These are phyloP conservation scores for Pristionchus japonicus DNA, from an alignment of 2,888 invertebrate genomes.

Conservation along the genomic window DNA sequence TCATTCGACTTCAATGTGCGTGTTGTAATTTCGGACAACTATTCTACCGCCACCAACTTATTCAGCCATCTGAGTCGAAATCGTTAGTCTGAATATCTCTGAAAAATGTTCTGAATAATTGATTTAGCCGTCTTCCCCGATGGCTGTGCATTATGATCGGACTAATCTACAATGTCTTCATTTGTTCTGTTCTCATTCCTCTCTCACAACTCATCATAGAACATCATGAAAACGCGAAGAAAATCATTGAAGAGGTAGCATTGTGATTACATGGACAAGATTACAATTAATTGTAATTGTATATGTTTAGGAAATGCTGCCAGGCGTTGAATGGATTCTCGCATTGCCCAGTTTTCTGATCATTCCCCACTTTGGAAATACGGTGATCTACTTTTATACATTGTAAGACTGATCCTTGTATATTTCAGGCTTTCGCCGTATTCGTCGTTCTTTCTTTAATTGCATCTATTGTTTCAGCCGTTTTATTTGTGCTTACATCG, in stretches of 20 bases:
- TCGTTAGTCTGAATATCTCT: background rate
- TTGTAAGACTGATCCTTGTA: background rate
- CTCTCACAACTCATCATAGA: background rate
- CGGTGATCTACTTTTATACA: background rate
- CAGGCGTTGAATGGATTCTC: background rate
- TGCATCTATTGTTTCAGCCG: background rate
- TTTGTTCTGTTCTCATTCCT: background rate
- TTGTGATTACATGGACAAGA: too few relatives aligned
- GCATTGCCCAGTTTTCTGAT: background rate
- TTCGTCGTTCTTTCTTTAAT: conserved; percentile 1
- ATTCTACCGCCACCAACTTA: conserved; percentile 12
- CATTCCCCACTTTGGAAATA: background rate
- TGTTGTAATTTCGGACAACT: background rate
- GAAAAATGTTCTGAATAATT: background rate
- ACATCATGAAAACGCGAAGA: background rate
- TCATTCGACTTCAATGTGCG: background rate
- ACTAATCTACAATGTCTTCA: background rate
- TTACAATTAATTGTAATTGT: background rate
- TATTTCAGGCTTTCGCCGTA: background rate
- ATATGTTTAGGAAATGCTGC: background rate
- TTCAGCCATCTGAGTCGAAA: background rate
- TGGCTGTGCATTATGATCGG: background rate
- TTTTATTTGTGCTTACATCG: background rate
- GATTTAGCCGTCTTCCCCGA: background rate
- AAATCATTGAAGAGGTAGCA: background rate